phyloP scores from a whole-genome alignment of 2,888 invertebrate genomes.

The Ophioninae sp. region DNA sequence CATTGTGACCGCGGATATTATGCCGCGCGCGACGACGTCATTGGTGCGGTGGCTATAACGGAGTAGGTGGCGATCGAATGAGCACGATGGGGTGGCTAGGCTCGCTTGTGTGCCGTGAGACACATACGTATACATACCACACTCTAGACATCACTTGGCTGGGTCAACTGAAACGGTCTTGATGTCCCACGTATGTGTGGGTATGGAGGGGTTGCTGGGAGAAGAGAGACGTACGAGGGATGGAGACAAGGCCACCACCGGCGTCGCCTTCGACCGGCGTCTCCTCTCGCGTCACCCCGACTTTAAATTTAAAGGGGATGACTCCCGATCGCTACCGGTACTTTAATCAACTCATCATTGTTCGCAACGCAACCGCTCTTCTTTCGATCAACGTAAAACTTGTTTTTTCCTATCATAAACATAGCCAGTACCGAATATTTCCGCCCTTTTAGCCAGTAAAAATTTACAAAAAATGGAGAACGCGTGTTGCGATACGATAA shows the following conservation, averaged over 20 bases:
- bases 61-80: constrained; percentile 52
- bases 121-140: neutral
- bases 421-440: neutral
- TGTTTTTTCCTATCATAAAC: neutral
- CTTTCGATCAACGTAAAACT: neutral
- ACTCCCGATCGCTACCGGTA: constrained; percentile 55
- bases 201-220: constrained; percentile 74
- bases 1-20: constrained; percentile 73
- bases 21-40: constrained; percentile 72
- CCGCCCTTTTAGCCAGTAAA: neutral
- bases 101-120: constrained; percentile 3
- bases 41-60: constrained; percentile 35
- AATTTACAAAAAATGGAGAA: neutral
- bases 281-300: constrained; percentile 59
- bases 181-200: constrained; percentile 71
- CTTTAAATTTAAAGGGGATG: constrained; percentile 67
- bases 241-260: constrained; percentile 78
- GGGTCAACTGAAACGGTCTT: constrained; percentile 77
- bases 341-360: constrained; percentile 6
- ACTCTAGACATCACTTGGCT: constrained; percentile 60
- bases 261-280: constrained; percentile 66
- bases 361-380: neutral
- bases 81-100: constrained; percentile 38
- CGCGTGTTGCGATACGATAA: neutral
- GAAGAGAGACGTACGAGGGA: constrained; percentile 81